These are phyloP conservation scores for Cheilosia variabilis DNA, from an alignment of 2,888 invertebrate species.

Conservation along the genomic window DNA sequence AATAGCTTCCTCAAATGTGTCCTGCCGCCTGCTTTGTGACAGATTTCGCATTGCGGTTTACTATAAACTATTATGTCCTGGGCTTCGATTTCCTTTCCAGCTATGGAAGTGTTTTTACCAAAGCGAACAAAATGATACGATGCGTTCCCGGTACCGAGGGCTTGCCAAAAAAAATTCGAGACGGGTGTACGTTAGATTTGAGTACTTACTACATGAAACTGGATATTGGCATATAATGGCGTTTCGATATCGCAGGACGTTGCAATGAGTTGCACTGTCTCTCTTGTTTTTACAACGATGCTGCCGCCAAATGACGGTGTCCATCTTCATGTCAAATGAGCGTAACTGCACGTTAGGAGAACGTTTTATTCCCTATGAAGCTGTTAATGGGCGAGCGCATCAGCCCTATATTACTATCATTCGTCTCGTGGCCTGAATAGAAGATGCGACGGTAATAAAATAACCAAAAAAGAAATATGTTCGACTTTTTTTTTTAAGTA, in stretches of 20 bases:
- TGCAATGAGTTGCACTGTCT: constrained; percentile 57
- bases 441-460: not conserved
- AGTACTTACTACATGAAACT: constrained; percentile 52
- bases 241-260: constrained; percentile 66
- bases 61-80: constrained; percentile 80
- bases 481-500: not conserved
- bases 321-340: constrained; percentile 66
- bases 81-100: constrained; percentile 61
- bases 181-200: constrained; percentile 40
- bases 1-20: constrained; percentile 62
- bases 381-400: not conserved
- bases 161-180: constrained; percentile 62
- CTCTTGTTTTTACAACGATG: constrained; percentile 57
- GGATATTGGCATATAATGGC: constrained; percentile 68
- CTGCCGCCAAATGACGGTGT: constrained; percentile 68
- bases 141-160: constrained; percentile 57
- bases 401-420: not conserved
- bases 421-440: not conserved
- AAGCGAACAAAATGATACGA: constrained; percentile 48
- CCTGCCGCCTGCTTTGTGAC: constrained; percentile 78
- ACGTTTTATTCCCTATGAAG: constrained; percentile 24
- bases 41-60: constrained; percentile 83
- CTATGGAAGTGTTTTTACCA: constrained; percentile 48
- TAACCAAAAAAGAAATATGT: not conserved
- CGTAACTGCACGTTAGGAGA: constrained; percentile 28